These are phyloP conservation scores for Diabrotica undecimpunctata DNA, from an alignment of 1,140 invertebrate species.

Conservation along the genomic window DNA sequence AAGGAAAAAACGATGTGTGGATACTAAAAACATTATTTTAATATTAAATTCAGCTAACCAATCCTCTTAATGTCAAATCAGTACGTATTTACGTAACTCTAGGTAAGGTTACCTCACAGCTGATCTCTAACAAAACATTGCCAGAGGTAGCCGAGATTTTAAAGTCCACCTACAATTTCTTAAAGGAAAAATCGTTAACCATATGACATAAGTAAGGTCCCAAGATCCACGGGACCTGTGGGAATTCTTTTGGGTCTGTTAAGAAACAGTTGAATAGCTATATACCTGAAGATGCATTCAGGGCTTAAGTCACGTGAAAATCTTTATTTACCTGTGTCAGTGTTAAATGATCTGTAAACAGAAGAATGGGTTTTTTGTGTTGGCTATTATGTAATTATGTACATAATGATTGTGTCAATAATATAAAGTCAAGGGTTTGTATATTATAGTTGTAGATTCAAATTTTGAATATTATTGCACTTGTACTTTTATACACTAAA, in stretches of 20 bases:
- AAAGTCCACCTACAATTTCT: background rate
- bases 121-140: background rate
- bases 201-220: background rate
- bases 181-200: background rate
- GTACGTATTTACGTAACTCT: background rate
- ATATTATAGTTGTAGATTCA: no score
- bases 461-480: no score
- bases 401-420: background rate
- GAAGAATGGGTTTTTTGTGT: no score
- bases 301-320: background rate
- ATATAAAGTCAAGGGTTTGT: no score
- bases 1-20: no score
- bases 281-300: background rate
- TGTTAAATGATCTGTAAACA: background rate
- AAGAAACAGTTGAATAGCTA: background rate
- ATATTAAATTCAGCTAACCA: background rate
- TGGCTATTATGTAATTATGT: background rate
- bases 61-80: background rate
- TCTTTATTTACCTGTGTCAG: background rate
- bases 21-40: no score
- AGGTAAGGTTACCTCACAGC: background rate
- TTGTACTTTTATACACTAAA: no score
- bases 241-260: background rate
- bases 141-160: background rate
- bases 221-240: background rate